phyloP scores from a whole-genome alignment of 1,140 invertebrate species.

The Drosophila dunni region DNA sequence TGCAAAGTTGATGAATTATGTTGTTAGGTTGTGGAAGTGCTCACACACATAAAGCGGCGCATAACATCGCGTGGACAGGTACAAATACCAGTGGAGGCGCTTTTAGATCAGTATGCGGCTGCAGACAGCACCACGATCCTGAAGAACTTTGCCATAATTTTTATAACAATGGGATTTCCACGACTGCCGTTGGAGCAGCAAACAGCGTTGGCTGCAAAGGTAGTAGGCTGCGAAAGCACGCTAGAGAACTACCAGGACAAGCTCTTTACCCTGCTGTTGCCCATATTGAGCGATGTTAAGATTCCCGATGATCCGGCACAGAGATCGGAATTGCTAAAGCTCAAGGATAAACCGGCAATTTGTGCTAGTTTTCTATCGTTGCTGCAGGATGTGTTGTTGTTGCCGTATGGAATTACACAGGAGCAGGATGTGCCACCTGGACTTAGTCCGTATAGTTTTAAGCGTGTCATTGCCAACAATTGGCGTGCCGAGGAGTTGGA shows the following conservation, averaged over 20 bases:
- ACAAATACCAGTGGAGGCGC: slow-evolving; percentile 93
- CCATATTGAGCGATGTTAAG: slow-evolving; percentile 90
- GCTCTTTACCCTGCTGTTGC: slow-evolving; percentile 92
- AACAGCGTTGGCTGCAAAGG: slow-evolving; percentile 89
- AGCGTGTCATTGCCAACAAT: slow-evolving; percentile 90
- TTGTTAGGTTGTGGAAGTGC: slow-evolving; percentile 94
- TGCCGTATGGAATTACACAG: slow-evolving; percentile 88
- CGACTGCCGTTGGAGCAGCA: slow-evolving; percentile 91
- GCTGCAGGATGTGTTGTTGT: slow-evolving; percentile 92
- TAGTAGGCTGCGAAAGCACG: slow-evolving; percentile 93
- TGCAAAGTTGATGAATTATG: slow-evolving; percentile 37
- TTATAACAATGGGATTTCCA: slow-evolving; percentile 96
- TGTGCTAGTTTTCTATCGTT: slow-evolving; percentile 89
- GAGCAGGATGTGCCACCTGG: slow-evolving; percentile 88
- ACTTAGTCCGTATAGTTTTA: slow-evolving; percentile 91
- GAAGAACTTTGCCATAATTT: slow-evolving; percentile 97
- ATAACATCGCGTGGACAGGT: slow-evolving; percentile 93
- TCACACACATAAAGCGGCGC: slow-evolving; percentile 96
- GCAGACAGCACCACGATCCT: slow-evolving; percentile 83
- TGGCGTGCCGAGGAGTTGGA: slow-evolving; percentile 93
- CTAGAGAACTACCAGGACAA: slow-evolving; percentile 94
- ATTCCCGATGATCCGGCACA: slow-evolving; percentile 88
- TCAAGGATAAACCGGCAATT: slow-evolving; percentile 85
- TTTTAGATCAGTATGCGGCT: slow-evolving; percentile 92
- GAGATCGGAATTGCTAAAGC: slow-evolving; percentile 87